phyloP scores from a whole-genome alignment of 35 echinoderm and acorn worm species.

The Nesometra sesokonis region DNA sequence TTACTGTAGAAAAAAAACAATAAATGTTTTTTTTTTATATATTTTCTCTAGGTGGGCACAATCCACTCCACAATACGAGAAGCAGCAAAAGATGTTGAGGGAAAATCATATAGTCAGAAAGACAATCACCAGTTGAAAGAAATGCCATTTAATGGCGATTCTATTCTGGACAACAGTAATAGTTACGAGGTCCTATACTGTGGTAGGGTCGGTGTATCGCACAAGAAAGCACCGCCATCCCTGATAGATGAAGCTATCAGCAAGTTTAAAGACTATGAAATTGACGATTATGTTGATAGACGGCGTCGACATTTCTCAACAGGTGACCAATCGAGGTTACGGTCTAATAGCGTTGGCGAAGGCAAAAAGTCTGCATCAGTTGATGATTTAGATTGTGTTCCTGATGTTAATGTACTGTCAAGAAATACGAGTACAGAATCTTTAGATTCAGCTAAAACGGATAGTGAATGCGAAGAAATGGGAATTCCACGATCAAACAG shows the following conservation, averaged over 20 bases:
- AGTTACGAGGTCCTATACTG: conserved; percentile 94
- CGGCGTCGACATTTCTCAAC: conserved; percentile 52
- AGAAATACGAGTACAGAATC: background rate
- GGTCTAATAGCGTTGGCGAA: background rate
- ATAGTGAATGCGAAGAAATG: background rate
- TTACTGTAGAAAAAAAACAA: no score
- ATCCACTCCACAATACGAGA: background rate
- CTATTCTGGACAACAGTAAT: conserved; percentile 34
- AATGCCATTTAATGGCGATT: background rate
- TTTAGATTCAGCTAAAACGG: background rate
- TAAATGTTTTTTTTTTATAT: no score
- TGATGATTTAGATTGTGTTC: background rate
- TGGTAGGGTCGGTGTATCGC: conserved; percentile 61
- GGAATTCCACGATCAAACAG: background rate
- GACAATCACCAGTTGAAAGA: background rate
- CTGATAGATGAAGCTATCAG: conserved; percentile 88
- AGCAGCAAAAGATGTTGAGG: background rate
- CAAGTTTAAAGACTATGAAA: conserved; percentile 77
- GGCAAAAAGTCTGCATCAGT: background rate
- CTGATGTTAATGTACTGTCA: background rate
- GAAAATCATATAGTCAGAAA: background rate
- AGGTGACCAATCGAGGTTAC: conserved; percentile 45
- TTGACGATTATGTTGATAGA: conserved; percentile 28
- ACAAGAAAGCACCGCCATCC: conserved; percentile 86
- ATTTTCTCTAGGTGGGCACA: background rate